Base-by-base conservation (phyloP, 2,888 invertebrate species). In the Nemotelus nigrinus region DNA sequence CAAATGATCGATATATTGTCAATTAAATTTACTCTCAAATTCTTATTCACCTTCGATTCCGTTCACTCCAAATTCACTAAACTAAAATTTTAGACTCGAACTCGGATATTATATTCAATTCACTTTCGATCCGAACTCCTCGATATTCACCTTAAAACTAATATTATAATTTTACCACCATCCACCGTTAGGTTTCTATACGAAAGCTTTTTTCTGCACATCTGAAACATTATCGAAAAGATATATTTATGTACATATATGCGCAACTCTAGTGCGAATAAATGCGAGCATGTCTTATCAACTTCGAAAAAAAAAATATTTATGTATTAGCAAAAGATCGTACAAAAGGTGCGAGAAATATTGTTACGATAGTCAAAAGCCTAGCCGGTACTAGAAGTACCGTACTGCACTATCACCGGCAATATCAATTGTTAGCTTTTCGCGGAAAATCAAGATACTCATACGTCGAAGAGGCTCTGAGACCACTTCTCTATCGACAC, bases 141-240 rank as follows among this genome's bases (percentile, higher is more conserved):
- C 74, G 60, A 74, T 74, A 60, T 63, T 41, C 74, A 74, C 48
- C 60, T 60, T 47, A 74, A 10, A 63, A 74, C 74, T 74, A 63
- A 60, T 74, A 74, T 74, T 50, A 50, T 41, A 60, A 57, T 48
- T 74, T 68, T 60, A 47, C 25, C 43, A 41, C 63, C 25, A 63
- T 7, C 48, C 48, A 41, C 60, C 8, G 41, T 25, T 25, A 25
- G 25, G 25, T 10, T 43, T n/a, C 6, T 41, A 41, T 39, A 48
- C 6, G 47, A 44, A 44, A 60, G 58, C 58, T 72, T 45, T 47
- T 74, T 43, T 41, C 3, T 55, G 53, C 70, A 55, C 25, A 55
- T 68, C 48, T 68, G 41, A 50, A 68, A 25, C 25, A 25, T 0
- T 25, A 25, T 53, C 47, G 65, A 41, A 65, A 65, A 58, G 47